Percentiles rank a stretch among this genome's conserved stretches.
These are phyloP conservation scores for Centropus bengalensis DNA, from an alignment of 2,113 vertebrate species.

Conservation along the genomic window DNA sequence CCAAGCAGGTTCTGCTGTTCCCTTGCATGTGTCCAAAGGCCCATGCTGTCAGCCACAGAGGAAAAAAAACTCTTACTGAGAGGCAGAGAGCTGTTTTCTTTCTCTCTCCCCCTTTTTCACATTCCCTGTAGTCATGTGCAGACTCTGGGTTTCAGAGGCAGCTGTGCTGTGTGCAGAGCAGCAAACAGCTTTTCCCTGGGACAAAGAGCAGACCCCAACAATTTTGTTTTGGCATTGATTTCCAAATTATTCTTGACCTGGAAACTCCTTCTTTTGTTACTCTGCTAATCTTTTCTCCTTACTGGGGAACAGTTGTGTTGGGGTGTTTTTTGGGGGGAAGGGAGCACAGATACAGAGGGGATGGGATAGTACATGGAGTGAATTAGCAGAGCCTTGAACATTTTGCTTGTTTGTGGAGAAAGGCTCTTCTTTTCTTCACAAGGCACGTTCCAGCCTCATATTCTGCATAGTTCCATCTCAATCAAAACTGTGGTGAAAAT, in stretches of 20 bases:
- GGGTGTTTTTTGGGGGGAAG: no score
- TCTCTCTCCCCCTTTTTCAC: not conserved
- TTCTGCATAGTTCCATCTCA: not conserved
- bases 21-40: not conserved
- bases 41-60: not conserved
- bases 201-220: conserved; percentile 5
- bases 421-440: not conserved
- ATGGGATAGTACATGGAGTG: not conserved
- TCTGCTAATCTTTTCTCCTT: not conserved
- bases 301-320: not conserved
- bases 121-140: not conserved
- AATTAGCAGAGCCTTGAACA: not conserved
- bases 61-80: not conserved
- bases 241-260: not conserved
- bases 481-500: not conserved
- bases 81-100: not conserved
- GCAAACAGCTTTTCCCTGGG: not conserved
- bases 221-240: not conserved
- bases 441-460: not conserved
- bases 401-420: not conserved
- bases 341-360: no score
- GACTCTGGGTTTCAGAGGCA: not conserved
- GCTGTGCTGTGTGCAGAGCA: not conserved
- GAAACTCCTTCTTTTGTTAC: conserved; percentile 12
- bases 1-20: conserved; percentile 7